phyloP scores from a whole-genome alignment of 2,888 invertebrate genomes.

The Corbicula japonica region DNA sequence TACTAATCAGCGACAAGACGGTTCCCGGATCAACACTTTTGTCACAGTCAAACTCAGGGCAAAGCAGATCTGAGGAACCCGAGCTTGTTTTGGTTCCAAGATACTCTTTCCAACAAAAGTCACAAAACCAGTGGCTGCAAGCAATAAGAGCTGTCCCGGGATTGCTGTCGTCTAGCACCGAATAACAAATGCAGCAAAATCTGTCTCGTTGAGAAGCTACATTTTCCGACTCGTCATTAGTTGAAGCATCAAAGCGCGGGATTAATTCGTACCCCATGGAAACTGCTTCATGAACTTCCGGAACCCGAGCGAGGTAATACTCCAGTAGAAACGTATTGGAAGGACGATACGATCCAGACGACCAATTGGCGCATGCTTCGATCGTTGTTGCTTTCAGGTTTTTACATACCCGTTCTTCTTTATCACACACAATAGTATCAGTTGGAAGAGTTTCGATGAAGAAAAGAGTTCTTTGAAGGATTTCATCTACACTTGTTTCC shows the following conservation, averaged over 20 bases:
- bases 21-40: conserved; percentile 56
- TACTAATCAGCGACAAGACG: conserved; percentile 36
- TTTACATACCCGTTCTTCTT: conserved; percentile 5
- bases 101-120: conserved; percentile 71
- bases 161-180: conserved; percentile 34
- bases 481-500: conserved; percentile 63
- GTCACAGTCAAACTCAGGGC: conserved; percentile 71
- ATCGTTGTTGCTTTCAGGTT: conserved; percentile 1
- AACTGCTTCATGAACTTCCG: not conserved
- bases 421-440: conserved; percentile 35
- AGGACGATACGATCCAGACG: conserved; percentile 35
- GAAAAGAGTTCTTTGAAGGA: conserved; percentile 59
- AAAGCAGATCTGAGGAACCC: conserved; percentile 47
- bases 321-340: conserved; percentile 17
- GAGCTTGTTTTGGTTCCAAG: conserved; percentile 48
- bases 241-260: conserved; percentile 12
- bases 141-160: conserved; percentile 61
- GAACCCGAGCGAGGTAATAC: conserved; percentile 1
- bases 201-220: conserved; percentile 38
- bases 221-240: conserved; percentile 30
- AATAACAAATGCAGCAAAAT: conserved; percentile 71
- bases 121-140: conserved; percentile 77
- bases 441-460: conserved; percentile 66
- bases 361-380: conserved; percentile 44
- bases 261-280: conserved; percentile 30